Conservation (phyloP, 2,113 vertebrate genomes). For the Pedionomus torquatus region DNA sequence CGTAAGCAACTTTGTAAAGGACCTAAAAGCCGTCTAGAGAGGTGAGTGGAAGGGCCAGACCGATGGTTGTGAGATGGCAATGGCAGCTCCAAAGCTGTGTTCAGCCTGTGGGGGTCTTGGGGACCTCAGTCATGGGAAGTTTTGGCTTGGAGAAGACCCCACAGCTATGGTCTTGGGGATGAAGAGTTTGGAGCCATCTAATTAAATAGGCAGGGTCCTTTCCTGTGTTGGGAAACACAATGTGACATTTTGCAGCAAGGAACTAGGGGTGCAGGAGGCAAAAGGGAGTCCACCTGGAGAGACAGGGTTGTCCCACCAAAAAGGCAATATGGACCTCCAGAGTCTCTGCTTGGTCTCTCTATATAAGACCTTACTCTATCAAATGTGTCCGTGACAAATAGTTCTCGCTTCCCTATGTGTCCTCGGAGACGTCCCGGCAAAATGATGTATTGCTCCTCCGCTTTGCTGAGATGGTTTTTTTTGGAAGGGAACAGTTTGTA, state of each 20-base stretch:
- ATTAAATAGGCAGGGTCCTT: neutral
- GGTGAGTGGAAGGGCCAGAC: neutral
- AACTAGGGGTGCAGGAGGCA: neutral
- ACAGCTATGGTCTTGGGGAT: fast-evolving
- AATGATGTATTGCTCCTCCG: neutral
- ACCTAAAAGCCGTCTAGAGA: neutral
- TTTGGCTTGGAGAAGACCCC: neutral
- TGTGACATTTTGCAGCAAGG: neutral
- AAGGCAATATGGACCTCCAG: neutral
- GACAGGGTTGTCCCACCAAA: neutral
- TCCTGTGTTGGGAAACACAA: fast-evolving
- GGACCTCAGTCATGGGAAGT: fast-evolving
- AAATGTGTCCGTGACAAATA: neutral
- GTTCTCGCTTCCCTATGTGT: neutral
- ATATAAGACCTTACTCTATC: neutral
- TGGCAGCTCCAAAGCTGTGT: neutral
- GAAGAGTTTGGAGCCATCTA: neutral
- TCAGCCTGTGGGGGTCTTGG: fast-evolving
- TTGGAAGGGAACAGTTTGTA: neutral
- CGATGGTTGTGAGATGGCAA: fast-evolving
- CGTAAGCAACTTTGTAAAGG: neutral
- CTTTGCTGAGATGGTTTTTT: neutral
- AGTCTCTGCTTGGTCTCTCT: neutral
- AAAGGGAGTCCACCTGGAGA: neutral
- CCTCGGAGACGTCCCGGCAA: neutral